Evolutionary conservation across 2,888 invertebrate species (phyloP).

Genomic region (Heliconius ethilla): DNA sequence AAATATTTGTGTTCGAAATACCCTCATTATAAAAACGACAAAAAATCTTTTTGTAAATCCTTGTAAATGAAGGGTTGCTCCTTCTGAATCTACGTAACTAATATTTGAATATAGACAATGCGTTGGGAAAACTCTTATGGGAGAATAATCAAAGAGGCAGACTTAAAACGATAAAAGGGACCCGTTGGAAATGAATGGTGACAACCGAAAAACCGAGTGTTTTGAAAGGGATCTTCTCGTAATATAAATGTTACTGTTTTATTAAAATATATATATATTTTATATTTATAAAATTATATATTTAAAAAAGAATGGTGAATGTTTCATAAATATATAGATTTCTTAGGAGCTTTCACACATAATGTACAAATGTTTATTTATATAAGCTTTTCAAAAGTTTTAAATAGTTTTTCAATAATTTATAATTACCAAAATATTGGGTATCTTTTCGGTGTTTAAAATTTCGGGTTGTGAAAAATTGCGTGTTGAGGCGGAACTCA

Average conservation of each 20-base stretch:
- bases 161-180: slow-evolving; percentile 37
- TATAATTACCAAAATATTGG: too few relatives aligned
- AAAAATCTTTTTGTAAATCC: not conserved
- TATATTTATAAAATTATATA: not conserved
- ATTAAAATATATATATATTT: not conserved
- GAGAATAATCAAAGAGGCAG: slow-evolving; percentile 37
- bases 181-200: slow-evolving; percentile 24
- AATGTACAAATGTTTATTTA: too few relatives aligned
- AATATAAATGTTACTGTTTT: not conserved
- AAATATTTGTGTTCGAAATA: not conserved
- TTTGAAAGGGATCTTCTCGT: not conserved
- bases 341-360: too few relatives aligned
- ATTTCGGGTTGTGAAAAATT: too few relatives aligned
- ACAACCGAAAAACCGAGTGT: not conserved
- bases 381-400: too few relatives aligned
- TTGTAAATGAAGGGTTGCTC: slow-evolving; percentile 12
- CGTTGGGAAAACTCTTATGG: slow-evolving; percentile 27
- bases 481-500: too few relatives aligned
- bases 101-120: slow-evolving; percentile 21
- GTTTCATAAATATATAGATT: too few relatives aligned
- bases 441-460: too few relatives aligned
- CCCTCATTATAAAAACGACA: slow-evolving; percentile 3
- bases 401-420: too few relatives aligned
- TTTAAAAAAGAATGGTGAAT: not conserved
- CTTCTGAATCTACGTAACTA: not conserved